phyloP scores from a whole-genome alignment of 37 sponge, comb jelly and placozoan genomes.

The Mnemiopsis leidyi region DNA sequence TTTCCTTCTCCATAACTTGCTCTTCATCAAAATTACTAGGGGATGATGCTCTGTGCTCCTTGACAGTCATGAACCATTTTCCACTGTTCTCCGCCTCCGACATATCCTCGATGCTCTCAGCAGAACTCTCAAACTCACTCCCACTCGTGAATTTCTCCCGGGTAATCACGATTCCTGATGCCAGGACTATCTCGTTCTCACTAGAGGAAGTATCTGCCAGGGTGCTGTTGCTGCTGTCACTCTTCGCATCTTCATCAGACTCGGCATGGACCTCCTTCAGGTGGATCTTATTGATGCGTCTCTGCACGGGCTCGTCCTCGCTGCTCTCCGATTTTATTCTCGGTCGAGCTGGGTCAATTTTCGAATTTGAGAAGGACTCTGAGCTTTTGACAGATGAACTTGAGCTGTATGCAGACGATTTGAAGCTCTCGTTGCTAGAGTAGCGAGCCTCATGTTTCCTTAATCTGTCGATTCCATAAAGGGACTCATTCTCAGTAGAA shows the following conservation, averaged over 20 bases:
- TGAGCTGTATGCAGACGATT: slow-evolving; percentile 37
- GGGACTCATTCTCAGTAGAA: slow-evolving; percentile 9
- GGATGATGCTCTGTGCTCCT: slow-evolving; percentile 34
- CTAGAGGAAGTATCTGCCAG: background rate
- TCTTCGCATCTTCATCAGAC: background rate
- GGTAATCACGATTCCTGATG: background rate
- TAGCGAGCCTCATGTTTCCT: background rate
- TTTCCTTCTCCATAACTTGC: background rate
- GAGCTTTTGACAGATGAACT: slow-evolving; percentile 11
- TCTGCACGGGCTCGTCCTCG: background rate
- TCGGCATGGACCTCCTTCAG: background rate
- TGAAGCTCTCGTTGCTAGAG: background rate
- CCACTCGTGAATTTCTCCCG: slow-evolving; percentile 46
- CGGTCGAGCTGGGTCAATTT: background rate
- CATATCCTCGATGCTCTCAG: background rate
- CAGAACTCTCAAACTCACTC: slow-evolving; percentile 40
- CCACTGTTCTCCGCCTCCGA: background rate
- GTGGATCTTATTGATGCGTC: background rate
- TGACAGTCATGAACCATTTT: background rate
- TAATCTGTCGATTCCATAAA: background rate
- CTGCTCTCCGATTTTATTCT: slow-evolving; percentile 6
- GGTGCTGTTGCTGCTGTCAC: slow-evolving; percentile 16
- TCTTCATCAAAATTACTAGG: background rate
- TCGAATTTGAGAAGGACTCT: background rate
- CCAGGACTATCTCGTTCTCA: background rate